A percentile compares a stretch with the other conserved stretches of the same genome.
Conservation (phyloP, 92 coral and sea anemone genomes). For the Micromussa lordhowensis region DNA sequence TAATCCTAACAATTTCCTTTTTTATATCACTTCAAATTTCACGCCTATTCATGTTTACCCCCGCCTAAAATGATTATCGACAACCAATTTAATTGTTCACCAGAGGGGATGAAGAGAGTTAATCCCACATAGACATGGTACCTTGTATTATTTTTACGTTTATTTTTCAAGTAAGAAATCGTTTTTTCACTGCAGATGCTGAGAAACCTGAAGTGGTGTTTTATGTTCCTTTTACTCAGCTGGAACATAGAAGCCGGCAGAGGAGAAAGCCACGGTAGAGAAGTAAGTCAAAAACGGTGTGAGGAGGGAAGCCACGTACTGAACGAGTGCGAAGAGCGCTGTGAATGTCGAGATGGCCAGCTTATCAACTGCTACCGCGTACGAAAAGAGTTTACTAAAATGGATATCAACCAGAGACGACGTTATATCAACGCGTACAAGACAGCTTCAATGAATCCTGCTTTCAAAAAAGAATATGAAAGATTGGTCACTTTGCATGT, state of each 20-base stretch:
- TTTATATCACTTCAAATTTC: too few species aligned
- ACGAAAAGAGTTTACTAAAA: conserved; percentile 26
- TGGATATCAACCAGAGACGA: background rate
- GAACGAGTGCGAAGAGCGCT: conserved; percentile 33
- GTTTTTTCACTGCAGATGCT: background rate
- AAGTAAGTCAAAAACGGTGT: background rate
- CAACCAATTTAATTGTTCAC: too few species aligned
- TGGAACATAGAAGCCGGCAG: background rate
- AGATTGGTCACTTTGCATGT: conserved; percentile 17
- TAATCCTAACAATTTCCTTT: too few species aligned
- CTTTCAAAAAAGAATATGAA: background rate
- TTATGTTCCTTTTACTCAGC: background rate
- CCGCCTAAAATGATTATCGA: too few species aligned
- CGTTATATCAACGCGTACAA: conserved; percentile 20
- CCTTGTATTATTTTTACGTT: too few species aligned
- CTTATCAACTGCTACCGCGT: conserved; percentile 32
- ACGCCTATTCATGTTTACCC: too few species aligned
- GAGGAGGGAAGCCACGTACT: conserved; percentile 29
- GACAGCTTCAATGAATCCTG: conserved; percentile 2
- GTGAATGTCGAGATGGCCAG: conserved; percentile 21
- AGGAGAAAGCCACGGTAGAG: background rate
- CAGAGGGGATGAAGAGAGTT: too few species aligned
- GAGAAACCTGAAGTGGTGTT: background rate
- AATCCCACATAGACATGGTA: too few species aligned
- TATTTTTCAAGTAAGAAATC: too few species aligned